Percentiles rank a stretch among this genome's conserved stretches.
Conservation (phyloP, 2,113 vertebrate genomes). For the Rhynchomys soricoides region DNA sequence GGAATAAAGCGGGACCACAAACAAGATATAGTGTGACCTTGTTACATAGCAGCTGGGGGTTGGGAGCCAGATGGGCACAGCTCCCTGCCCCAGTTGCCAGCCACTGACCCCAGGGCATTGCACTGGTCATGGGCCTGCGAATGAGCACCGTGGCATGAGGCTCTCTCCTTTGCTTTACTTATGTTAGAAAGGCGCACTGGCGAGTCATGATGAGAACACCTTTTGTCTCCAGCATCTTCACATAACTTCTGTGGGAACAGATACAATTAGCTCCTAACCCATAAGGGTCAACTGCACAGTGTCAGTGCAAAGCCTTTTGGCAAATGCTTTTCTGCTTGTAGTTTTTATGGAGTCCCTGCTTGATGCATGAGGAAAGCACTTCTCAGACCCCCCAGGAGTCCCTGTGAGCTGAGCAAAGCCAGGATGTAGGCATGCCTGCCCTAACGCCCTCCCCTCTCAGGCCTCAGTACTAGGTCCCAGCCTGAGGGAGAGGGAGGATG, state of each 20-base stretch:
- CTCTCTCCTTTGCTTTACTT: neutral
- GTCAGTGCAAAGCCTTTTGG: neutral
- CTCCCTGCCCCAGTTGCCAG: neutral
- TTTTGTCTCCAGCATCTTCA: constrained; percentile 11
- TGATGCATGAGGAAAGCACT: neutral
- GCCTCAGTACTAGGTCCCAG: neutral
- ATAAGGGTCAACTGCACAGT: neutral
- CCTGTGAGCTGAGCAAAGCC: neutral
- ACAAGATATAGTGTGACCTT: constrained; percentile 10
- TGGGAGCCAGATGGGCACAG: neutral
- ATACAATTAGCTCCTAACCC: constrained; percentile 8
- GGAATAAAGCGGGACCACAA: constrained; percentile 52
- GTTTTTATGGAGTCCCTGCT: neutral
- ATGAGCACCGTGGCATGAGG: neutral
- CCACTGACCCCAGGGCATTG: neutral
- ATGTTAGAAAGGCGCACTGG: neutral
- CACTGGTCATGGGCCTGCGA: neutral
- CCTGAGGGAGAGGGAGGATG: neutral
- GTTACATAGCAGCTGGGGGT: constrained; percentile 15
- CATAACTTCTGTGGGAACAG: constrained; percentile 2
- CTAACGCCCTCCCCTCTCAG: neutral
- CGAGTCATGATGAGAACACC: neutral
- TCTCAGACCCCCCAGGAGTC: neutral
- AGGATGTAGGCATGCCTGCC: neutral
- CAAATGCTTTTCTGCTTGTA: neutral